Base-by-base conservation (phyloP, 1,140 invertebrate species). In the Limonius californicus region DNA sequence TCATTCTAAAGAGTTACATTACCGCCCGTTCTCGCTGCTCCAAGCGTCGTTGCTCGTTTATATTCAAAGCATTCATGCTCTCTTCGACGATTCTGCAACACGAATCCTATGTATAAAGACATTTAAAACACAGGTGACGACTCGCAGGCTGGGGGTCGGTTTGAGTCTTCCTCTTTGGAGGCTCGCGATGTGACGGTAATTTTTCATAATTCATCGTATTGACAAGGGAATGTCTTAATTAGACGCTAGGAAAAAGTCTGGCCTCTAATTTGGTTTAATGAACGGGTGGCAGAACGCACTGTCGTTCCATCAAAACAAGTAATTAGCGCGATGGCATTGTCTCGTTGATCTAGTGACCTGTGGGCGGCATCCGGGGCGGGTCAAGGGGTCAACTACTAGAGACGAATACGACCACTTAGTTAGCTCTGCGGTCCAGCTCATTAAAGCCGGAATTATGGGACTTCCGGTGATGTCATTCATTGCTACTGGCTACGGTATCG, bases 301-400 rank as follows among this genome's bases (percentile, higher is more conserved):
- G 45, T 50, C 45, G 19, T 7, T 50, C 14, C 45, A 50, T 50
- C 45, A 50, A 50, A 50, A 50, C 45, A 50, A 50, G 45, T 50
- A 50, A 21, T 50, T 50, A 50, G 16, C 12, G 15, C 20, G 16
- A 50, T 21, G 20, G 45, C 45, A 50, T 21, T 50, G 45, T 50
- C 45, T 50, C 20, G 45, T 50, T 50, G 45, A 50, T 50, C 45
- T 50, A 50, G 45, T 50, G 45, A 50, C 45, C 45, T 50, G 45
- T 50, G 45, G 45, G 45, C 45, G 45, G 45, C 45, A 50, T 50
- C 45, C 45, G 45, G 45, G 45, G 45, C 45, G 45, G 16, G 16
- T 50, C 45, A 50, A 50, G 45, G 16, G 45, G 45, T 50, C 45
- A 50, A 50, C 45, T 50, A 21, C 16, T 50, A 50, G 45, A 50